phyloP scores from a whole-genome alignment of 2,888 invertebrate species.

The Brachypalpus laphriformis region DNA sequence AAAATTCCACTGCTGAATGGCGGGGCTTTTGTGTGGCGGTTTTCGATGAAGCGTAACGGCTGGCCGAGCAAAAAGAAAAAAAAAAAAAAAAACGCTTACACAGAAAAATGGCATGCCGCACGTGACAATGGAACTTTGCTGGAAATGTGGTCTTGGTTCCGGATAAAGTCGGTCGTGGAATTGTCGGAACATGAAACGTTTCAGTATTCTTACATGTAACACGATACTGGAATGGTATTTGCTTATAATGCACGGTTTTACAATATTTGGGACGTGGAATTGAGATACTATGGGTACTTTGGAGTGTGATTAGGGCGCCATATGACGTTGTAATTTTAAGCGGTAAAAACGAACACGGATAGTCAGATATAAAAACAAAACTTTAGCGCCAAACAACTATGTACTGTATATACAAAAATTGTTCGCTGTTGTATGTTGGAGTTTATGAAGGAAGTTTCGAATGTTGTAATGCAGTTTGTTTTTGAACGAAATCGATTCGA shows the following conservation, averaged over 20 bases:
- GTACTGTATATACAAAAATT: too few species aligned
- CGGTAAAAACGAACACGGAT: not conserved
- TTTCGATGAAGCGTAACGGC: slow-evolving; percentile 25
- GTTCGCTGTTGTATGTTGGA: too few species aligned
- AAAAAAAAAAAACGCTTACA: slow-evolving; percentile 32
- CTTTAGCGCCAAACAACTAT: too few species aligned
- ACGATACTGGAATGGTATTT: slow-evolving; percentile 2
- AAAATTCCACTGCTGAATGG: slow-evolving; percentile 61
- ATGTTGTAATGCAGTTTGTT: too few species aligned
- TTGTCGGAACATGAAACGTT: slow-evolving; percentile 9
- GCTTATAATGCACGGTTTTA: slow-evolving; percentile 4
- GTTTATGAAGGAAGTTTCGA: too few species aligned
- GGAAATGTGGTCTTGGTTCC: slow-evolving; percentile 1
- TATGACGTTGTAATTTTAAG: not conserved
- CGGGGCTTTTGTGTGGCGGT: slow-evolving; percentile 49
- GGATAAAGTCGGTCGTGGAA: slow-evolving; percentile 20
- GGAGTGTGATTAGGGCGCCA: not conserved
- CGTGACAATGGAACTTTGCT: slow-evolving; percentile 60
- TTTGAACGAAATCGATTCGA: too few species aligned
- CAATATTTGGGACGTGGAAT: slow-evolving; percentile 37
- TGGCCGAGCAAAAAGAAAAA: slow-evolving; percentile 15
- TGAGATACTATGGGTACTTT: not conserved
- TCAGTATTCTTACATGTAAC: slow-evolving; percentile 3
- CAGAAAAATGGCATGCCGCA: slow-evolving; percentile 31
- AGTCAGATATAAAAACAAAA: not conserved